Conservation (phyloP, 2,888 invertebrate genomes). For the Troides helena region DNA sequence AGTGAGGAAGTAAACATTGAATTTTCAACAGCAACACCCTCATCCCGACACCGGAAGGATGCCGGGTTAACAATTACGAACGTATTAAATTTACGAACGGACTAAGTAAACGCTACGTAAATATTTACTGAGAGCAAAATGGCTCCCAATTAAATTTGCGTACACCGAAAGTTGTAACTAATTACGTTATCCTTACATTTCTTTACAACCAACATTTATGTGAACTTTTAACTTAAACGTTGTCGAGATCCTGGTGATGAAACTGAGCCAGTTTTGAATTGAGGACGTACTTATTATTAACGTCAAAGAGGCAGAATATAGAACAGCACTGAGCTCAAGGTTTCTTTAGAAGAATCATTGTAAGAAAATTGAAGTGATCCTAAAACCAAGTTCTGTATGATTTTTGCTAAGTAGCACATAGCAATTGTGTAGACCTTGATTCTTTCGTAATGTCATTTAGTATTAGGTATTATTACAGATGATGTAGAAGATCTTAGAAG, state of each 20-base stretch:
- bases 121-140: not conserved
- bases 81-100: slow-evolving; percentile 1
- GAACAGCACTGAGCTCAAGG: too few species aligned
- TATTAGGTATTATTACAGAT: too few species aligned
- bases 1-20: not conserved
- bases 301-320: too few species aligned
- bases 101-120: not conserved
- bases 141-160: not conserved
- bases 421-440: too few species aligned
- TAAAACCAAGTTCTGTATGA: too few species aligned
- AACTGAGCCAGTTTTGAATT: too few species aligned
- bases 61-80: not conserved
- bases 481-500: too few species aligned
- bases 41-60: not conserved
- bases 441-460: too few species aligned
- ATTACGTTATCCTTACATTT: not conserved
- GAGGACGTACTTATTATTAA: too few species aligned
- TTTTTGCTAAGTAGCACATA: too few species aligned
- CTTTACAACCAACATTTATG: not conserved
- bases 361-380: too few species aligned
- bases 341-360: too few species aligned
- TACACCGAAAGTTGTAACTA: not conserved
- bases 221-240: not conserved
- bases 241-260: not conserved
- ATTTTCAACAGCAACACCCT: not conserved